Base-by-base conservation (phyloP, 1,140 invertebrate genomes). In the Tetramorium simillimum region DNA sequence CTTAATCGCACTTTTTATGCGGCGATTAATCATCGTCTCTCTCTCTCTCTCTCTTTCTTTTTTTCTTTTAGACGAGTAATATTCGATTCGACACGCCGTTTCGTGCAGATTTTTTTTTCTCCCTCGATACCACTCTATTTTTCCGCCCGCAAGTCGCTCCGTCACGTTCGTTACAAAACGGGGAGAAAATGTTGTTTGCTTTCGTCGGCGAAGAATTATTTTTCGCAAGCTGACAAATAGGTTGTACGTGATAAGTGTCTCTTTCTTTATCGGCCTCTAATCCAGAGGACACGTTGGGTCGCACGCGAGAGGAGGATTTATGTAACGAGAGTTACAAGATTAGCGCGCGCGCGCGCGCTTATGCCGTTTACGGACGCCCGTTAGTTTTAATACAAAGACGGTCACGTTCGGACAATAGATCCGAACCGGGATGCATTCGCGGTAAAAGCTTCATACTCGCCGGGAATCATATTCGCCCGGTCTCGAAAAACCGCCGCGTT, bases 251-350 rank as follows among this genome's bases (percentile, higher is more conserved):
- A 69, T 69, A 69, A 69, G 40, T 49, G 4, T 49, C 12, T 56
- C 28, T 60, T 40, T 69, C 46, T 82, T 69, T 80, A 80, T 80
- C 76, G 24, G 60, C 9, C 46, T 53, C 37, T 69, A 56, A 81
- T 53, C 77, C 62, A 21, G 63, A 67, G 63, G 78, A 43, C 62
- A 70, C 33, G n/a, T 43, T 70, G 51, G 49, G 21, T 70, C 63
- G 78, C 63, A 53, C 63, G 49, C 40, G 60, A 81, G 65, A 81
- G 16, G 60, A 56, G 63, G 53, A 81, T 81, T 81, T 81, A 81
- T 70, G 63, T 81, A 81, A 81, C 46, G 33, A 53, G 49, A 70
- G 49, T 70, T 56, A 43, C 37, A 21, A 81, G 78, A 81, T 81
- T 69, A 81, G 40, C 40, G 65, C 56, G n/a, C 33, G 40, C 40